Percentiles rank a stretch among this genome's conserved stretches.
Evolutionary conservation across 2,113 vertebrate species (phyloP).

Genomic region (Andinoacara biseriatus): DNA sequence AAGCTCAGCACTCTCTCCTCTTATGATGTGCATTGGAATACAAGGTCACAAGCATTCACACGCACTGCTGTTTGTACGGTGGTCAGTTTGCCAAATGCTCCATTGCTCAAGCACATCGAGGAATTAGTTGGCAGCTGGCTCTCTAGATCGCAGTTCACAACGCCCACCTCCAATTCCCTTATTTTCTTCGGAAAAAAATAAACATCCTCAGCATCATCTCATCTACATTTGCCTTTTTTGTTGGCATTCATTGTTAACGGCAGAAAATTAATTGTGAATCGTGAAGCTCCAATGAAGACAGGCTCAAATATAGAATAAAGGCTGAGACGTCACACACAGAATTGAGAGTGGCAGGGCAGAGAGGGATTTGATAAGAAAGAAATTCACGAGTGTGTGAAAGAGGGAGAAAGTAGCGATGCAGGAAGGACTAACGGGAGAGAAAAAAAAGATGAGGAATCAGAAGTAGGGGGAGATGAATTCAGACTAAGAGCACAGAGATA

Average conservation of each 20-base stretch:
- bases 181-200: conserved; percentile 4
- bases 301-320: conserved; percentile 10
- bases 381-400: conserved; percentile 44
- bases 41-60: neutral
- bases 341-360: neutral
- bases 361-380: conserved; percentile 26
- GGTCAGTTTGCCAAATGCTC: conserved; percentile 49
- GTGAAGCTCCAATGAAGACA: conserved; percentile 15
- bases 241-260: conserved; percentile 34
- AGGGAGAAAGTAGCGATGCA: neutral
- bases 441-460: conserved; percentile 35
- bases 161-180: conserved; percentile 9
- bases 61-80: conserved; percentile 26
- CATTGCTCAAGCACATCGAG: conserved; percentile 39
- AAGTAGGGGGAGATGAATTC: conserved; percentile 23
- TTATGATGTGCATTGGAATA: conserved; percentile 5
- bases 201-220: conserved; percentile 32
- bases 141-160: conserved; percentile 36
- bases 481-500: neutral
- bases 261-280: conserved; percentile 6
- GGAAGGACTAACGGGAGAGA: neutral
- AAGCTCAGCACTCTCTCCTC: conserved; percentile 32
- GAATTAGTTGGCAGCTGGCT: conserved; percentile 58
- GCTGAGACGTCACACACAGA: conserved; percentile 21
- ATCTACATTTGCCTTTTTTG: conserved; percentile 41